A percentile compares a stretch with the other conserved stretches of the same genome.
Conservation (phyloP, 2,113 vertebrate species). For the Fregata magnificens region DNA sequence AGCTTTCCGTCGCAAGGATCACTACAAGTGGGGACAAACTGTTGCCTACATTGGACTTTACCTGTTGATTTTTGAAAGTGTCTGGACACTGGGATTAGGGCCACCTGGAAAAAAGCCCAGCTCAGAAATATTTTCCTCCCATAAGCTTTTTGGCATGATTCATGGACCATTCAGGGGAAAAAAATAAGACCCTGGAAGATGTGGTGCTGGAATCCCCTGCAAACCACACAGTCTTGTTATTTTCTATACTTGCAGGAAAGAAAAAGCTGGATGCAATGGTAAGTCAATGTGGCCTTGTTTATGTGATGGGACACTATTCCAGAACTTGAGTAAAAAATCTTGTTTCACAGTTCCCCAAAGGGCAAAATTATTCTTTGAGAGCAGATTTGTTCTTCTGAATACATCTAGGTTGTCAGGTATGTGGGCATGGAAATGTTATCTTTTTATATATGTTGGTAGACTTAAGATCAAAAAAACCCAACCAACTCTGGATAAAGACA, state of each 20-base stretch:
- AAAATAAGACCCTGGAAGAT: not conserved
- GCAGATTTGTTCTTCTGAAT: not conserved
- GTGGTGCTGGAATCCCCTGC: not conserved
- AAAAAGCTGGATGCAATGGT: not conserved
- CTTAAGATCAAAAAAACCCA: not conserved
- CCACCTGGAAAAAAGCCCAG: not conserved
- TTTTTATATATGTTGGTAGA: not conserved
- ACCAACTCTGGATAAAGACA: not conserved
- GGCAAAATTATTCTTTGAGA: not conserved
- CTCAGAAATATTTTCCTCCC: not conserved
- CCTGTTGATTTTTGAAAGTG: not conserved
- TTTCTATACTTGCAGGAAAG: not conserved
- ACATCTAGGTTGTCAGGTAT: not conserved
- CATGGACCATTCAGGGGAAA: not conserved
- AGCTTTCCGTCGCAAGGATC: not conserved
- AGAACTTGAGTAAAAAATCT: not conserved
- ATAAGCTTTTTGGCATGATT: not conserved
- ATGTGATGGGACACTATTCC: not conserved
- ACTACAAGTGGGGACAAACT: not conserved
- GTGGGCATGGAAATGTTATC: not conserved
- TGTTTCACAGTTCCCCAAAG: not conserved
- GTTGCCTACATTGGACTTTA: not conserved
- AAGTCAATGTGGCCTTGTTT: not conserved
- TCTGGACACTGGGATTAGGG: not conserved
- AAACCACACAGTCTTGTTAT: not conserved